phyloP scores from a whole-genome alignment of 2,797 vertebrate genomes.

The Cheirogaleus major region DNA sequence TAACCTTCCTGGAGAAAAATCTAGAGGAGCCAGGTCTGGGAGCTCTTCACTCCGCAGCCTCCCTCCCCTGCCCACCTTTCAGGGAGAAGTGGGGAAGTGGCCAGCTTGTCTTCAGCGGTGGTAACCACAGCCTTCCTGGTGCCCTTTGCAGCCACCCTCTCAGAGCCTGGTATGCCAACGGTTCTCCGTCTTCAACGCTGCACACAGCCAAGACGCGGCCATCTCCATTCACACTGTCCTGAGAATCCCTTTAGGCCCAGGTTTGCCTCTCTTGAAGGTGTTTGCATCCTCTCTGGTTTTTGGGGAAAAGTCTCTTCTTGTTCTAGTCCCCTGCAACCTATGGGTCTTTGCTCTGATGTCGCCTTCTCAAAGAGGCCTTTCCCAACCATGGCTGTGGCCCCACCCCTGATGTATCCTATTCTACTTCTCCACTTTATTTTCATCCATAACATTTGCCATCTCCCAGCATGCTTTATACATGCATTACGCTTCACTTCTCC shows the following conservation, averaged over 20 bases:
- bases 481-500: background rate
- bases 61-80: background rate
- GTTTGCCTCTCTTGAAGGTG: background rate
- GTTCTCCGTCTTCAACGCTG: background rate
- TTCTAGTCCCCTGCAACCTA: accelerated
- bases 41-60: background rate
- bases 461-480: background rate
- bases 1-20: background rate
- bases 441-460: background rate
- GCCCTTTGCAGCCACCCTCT: background rate
- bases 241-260: background rate
- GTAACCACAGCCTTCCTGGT: background rate
- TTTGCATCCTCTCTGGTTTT: background rate
- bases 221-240: background rate
- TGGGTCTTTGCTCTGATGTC: background rate
- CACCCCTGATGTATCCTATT: accelerated
- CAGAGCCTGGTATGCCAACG: background rate
- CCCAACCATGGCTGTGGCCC: background rate
- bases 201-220: background rate
- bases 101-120: background rate
- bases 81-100: conserved; percentile 31
- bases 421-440: background rate
- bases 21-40: background rate
- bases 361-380: background rate
- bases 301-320: background rate